phyloP scores from a whole-genome alignment of 2,888 invertebrate species.

The Tetranychus piercei region DNA sequence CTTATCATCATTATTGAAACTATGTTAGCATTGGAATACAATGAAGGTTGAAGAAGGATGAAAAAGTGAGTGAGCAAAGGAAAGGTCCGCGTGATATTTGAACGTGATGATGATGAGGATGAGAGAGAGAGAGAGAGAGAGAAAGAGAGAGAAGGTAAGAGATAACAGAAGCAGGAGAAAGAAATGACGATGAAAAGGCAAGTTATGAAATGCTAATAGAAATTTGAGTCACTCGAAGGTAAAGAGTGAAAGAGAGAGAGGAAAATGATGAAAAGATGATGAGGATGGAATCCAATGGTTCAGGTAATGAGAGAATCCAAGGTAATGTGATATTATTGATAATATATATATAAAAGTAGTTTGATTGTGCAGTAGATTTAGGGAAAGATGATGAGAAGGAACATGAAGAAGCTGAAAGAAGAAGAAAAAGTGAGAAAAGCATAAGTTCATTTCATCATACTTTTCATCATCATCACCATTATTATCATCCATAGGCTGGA shows the following conservation, averaged over 20 bases:
- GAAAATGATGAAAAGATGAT: not conserved
- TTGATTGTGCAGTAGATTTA: not conserved
- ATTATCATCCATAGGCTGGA: not conserved
- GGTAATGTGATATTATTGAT: not conserved
- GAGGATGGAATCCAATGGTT: not conserved
- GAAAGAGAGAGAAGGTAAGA: not conserved
- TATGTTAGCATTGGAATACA: too few relatives aligned
- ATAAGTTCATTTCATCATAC: not conserved
- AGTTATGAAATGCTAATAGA: slow-evolving; percentile 1
- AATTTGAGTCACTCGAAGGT: not conserved
- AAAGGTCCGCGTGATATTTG: not conserved
- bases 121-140: not conserved
- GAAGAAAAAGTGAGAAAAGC: not conserved
- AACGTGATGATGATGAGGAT: not conserved
- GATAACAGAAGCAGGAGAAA: not conserved
- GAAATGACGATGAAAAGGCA: not conserved
- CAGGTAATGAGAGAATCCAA: not conserved
- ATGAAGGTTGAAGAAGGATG: too few relatives aligned
- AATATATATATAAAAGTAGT: not conserved
- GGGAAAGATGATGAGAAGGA: not conserved
- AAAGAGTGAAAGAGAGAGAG: not conserved
- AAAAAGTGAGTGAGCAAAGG: not conserved
- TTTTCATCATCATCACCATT: not conserved
- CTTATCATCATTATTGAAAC: not conserved
- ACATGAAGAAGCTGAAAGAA: not conserved